phyloP scores from a whole-genome alignment of 2,113 vertebrate genomes.

The Nesogale talazaci region DNA sequence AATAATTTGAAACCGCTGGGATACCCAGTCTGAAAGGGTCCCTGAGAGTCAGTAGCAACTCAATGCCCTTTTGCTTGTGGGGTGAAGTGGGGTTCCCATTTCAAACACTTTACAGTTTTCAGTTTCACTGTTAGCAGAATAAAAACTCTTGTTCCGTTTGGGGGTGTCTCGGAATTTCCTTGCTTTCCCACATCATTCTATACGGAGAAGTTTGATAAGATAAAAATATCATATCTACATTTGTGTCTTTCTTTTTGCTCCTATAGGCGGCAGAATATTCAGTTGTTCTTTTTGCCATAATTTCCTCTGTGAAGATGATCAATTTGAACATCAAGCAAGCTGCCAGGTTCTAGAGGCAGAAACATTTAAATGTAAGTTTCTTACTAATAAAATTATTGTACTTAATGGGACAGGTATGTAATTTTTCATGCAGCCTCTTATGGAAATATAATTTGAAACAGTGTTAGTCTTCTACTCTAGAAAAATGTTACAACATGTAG shows the following conservation, averaged over 20 bases:
- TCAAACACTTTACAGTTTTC: neutral
- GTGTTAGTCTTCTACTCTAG: neutral
- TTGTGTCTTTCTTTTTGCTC: conserved; percentile 68
- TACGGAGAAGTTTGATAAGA: neutral
- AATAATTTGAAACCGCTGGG: no score
- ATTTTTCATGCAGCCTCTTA: neutral
- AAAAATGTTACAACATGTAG: neutral
- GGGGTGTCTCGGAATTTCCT: neutral
- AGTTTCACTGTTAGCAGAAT: neutral
- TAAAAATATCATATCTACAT: neutral
- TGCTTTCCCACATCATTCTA: conserved; percentile 1
- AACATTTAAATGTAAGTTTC: conserved; percentile 97
- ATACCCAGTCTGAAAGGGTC: no score
- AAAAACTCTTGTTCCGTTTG: neutral
- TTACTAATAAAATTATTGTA: conserved; percentile 28
- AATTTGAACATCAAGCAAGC: conserved; percentile 99
- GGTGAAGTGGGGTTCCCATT: neutral
- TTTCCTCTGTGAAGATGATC: conserved; percentile 99
- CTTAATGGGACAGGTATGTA: conserved; percentile 5
- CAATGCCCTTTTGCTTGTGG: no score
- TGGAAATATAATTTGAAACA: neutral
- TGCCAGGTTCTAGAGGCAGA: conserved; percentile 98
- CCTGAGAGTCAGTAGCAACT: no score
- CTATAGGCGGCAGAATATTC: conserved; percentile 95
- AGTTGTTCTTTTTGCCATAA: conserved; percentile 98